Evolutionary conservation across 2,888 invertebrate genomes (phyloP).

Genomic region (Scelioninae gen. 1): DNA sequence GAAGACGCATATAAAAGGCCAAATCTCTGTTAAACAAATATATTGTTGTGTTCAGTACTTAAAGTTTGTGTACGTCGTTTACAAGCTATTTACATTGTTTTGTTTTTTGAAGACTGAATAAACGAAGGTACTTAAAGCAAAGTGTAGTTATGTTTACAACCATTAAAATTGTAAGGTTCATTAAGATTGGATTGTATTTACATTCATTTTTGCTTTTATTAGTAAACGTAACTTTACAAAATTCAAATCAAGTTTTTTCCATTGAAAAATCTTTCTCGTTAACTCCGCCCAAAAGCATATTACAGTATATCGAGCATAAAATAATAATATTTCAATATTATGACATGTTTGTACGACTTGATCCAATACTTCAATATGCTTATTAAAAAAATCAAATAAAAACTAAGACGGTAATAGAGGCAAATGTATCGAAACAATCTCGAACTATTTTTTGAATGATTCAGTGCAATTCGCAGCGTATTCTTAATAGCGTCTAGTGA

Average conservation of each 20-base stretch:
- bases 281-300: conserved; percentile 12
- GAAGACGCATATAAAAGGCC: conserved; percentile 3
- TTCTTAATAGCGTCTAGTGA: conserved; percentile 16
- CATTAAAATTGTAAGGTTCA: conserved; percentile 10
- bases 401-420: conserved; percentile 27
- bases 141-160: neutral
- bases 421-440: conserved; percentile 35
- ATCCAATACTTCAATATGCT: neutral
- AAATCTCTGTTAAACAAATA: conserved; percentile 19
- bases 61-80: conserved; percentile 26
- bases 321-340: too few species aligned
- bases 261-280: neutral
- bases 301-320: neutral
- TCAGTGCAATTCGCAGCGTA: conserved; percentile 30
- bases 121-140: neutral
- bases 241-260: conserved; percentile 14
- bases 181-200: conserved; percentile 32
- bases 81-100: conserved; percentile 23
- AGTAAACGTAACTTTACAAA: conserved; percentile 47
- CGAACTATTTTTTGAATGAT: neutral
- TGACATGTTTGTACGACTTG: neutral
- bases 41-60: conserved; percentile 22
- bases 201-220: conserved; percentile 39
- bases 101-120: conserved; percentile 33
- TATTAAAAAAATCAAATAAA: conserved; percentile 46